Percentiles rank a stretch among this genome's conserved stretches.
phyloP scores from a whole-genome alignment of 1,140 invertebrate genomes.

The Drosophila teissieri region DNA sequence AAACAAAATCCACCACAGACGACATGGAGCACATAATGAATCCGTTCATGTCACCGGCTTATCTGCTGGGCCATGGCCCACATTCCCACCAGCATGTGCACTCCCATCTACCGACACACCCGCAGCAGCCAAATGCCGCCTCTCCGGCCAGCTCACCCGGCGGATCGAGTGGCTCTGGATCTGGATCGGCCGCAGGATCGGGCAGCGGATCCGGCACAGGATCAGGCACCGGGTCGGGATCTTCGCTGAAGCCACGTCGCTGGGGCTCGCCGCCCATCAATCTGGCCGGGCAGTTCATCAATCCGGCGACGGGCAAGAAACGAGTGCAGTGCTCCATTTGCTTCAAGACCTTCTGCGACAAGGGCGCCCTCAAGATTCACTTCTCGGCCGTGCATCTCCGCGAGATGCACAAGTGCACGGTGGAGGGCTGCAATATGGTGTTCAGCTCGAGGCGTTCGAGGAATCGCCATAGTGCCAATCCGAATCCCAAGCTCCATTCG shows the following conservation, averaged over 20 bases:
- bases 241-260: slow-evolving; percentile 66
- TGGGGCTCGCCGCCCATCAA: slow-evolving; percentile 90
- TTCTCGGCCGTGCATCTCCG: slow-evolving; percentile 97
- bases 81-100: slow-evolving; percentile 34
- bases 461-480: slow-evolving; percentile 95
- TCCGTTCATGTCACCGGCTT: slow-evolving; percentile 75
- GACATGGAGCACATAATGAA: slow-evolving; percentile 82
- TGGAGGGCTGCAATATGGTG: slow-evolving; percentile 92
- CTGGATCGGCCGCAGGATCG: not conserved
- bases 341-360: slow-evolving; percentile 99
- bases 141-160: slow-evolving; percentile 74
- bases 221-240: not conserved
- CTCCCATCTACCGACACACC: slow-evolving; percentile 15
- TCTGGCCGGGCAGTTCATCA: slow-evolving; percentile 94
- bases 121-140: slow-evolving; percentile 24
- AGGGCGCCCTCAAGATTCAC: slow-evolving; percentile 99
- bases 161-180: slow-evolving; percentile 19
- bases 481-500: slow-evolving; percentile 99
- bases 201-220: not conserved
- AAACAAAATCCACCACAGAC: not conserved
- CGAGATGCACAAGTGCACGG: slow-evolving; percentile 92
- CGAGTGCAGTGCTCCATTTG: slow-evolving; percentile 99
- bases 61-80: slow-evolving; percentile 65
- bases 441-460: slow-evolving; percentile 91
- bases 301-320: slow-evolving; percentile 96